These are phyloP conservation scores for Idaea straminata DNA, from an alignment of 2,888 invertebrate species.

Conservation along the genomic window DNA sequence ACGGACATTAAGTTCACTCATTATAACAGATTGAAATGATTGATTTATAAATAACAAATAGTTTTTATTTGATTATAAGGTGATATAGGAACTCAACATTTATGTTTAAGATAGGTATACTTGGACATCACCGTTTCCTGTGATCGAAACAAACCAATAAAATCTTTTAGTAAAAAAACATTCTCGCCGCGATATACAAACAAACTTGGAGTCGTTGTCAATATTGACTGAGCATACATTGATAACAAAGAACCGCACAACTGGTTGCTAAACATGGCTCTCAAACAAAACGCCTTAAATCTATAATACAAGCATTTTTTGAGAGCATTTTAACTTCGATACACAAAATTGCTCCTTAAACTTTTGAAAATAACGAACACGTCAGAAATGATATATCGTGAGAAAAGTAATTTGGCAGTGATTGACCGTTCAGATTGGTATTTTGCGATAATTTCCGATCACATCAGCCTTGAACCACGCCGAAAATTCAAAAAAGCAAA, in stretches of 20 bases:
- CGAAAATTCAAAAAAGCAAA: constrained; percentile 62
- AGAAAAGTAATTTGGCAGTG: constrained; percentile 50
- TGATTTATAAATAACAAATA: too few relatives aligned
- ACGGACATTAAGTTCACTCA: not conserved
- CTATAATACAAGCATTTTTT: constrained; percentile 46
- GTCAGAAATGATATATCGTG: constrained; percentile 47
- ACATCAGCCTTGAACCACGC: constrained; percentile 71
- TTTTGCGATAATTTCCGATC: constrained; percentile 73
- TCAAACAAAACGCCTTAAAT: constrained; percentile 62
- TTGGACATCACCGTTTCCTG: constrained; percentile 16
- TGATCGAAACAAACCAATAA: constrained; percentile 16
- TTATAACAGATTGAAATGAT: not conserved
- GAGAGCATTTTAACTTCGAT: constrained; percentile 25
- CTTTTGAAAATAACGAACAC: constrained; percentile 22
- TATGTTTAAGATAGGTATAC: not conserved
- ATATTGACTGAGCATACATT: constrained; percentile 63
- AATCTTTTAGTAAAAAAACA: constrained; percentile 9
- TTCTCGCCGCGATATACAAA: constrained; percentile 41
- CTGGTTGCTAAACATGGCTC: constrained; percentile 65
- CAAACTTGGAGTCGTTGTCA: constrained; percentile 49
- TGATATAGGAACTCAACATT: not conserved
- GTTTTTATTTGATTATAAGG: not conserved
- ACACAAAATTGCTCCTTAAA: constrained; percentile 38
- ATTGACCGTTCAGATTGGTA: constrained; percentile 63
- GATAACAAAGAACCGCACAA: constrained; percentile 72